Evolutionary conservation across 2,113 vertebrate genomes (phyloP).

Genomic region (Brienomyrus longianalis): DNA sequence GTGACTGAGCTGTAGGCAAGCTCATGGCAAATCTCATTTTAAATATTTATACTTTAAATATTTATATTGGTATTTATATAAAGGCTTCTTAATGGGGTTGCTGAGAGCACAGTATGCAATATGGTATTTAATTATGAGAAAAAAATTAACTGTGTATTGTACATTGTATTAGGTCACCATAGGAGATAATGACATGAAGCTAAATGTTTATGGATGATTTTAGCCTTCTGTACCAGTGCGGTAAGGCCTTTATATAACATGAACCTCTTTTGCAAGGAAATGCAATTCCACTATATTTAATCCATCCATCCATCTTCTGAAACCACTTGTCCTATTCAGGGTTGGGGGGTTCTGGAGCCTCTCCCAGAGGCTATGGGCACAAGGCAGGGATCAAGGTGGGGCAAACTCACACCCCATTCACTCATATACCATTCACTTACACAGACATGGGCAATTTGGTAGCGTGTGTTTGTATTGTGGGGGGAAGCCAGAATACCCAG

Average conservation of each 20-base stretch:
- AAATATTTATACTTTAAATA: conserved; percentile 6
- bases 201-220: neutral
- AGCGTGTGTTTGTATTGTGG: too few species aligned
- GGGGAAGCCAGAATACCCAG: too few species aligned
- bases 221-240: neutral
- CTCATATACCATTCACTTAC: too few species aligned
- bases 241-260: neutral
- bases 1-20: conserved; percentile 1
- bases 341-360: too few species aligned
- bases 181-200: neutral
- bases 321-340: too few species aligned
- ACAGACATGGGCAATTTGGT: too few species aligned
- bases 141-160: neutral
- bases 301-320: too few species aligned
- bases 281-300: neutral
- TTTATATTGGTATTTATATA: conserved; percentile 2
- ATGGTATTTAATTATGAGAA: conserved; percentile 1
- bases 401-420: too few species aligned
- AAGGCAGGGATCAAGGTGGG: too few species aligned
- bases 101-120: neutral
- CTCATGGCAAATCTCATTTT: neutral
- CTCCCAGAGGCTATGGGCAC: too few species aligned
- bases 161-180: neutral
- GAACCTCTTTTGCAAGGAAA: neutral
- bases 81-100: neutral